A percentile compares a stretch with the other conserved stretches of the same genome.
phyloP scores from a whole-genome alignment of 2,113 vertebrate genomes.

The Murina feae region DNA sequence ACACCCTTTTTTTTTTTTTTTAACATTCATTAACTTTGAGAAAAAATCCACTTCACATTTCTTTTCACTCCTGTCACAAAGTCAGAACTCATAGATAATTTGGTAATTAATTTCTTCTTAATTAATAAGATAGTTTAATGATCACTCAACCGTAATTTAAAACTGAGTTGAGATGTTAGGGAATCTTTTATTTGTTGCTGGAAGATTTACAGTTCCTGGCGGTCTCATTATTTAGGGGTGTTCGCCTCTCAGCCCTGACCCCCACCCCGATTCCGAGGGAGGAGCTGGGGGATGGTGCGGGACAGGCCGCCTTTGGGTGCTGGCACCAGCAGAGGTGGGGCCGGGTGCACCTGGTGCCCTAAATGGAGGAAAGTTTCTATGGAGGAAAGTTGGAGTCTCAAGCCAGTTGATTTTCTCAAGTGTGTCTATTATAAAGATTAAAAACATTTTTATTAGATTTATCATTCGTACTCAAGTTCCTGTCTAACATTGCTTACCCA shows the following conservation, averaged over 20 bases:
- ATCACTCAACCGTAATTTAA: constrained; percentile 16
- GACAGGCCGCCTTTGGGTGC: accelerated
- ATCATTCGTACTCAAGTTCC: accelerated
- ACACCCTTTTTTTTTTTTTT: neutral
- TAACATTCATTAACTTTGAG: neutral
- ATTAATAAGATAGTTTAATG: constrained; percentile 52
- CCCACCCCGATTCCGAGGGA: accelerated
- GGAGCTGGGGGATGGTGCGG: accelerated
- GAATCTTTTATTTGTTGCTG: neutral
- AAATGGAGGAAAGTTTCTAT: neutral
- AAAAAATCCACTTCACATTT: neutral
- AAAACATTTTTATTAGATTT: accelerated
- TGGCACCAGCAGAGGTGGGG: accelerated
- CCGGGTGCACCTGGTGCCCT: too few relatives aligned
- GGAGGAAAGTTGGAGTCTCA: accelerated
- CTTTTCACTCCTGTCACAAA: neutral
- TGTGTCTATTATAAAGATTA: accelerated
- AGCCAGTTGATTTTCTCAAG: neutral
- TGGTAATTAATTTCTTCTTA: constrained; percentile 61
- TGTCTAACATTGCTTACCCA: accelerated
- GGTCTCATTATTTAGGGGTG: accelerated
- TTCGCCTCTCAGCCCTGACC: accelerated
- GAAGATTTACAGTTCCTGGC: neutral
- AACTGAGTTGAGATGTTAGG: constrained; percentile 13
- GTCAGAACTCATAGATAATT: constrained; percentile 9